A percentile compares a stretch with the other conserved stretches of the same genome.
Evolutionary conservation across 2,113 vertebrate species (phyloP).

Genomic region (Petroica traversi): DNA sequence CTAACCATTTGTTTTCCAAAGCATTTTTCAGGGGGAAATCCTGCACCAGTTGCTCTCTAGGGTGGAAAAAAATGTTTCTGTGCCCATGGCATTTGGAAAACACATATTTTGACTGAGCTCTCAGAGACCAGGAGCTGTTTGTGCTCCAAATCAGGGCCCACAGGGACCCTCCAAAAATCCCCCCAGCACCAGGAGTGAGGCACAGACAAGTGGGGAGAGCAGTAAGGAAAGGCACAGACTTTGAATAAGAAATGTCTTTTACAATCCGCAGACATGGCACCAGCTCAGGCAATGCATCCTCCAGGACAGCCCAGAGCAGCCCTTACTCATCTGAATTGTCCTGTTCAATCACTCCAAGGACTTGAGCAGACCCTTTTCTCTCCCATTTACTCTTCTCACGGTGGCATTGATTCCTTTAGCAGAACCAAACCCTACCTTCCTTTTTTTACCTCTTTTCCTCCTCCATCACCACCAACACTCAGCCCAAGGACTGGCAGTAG

Average conservation of each 20-base stretch:
- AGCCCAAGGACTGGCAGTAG: not conserved
- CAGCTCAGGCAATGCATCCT: not conserved
- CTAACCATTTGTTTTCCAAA: not conserved
- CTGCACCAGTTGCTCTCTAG: not conserved
- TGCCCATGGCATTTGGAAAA: not conserved
- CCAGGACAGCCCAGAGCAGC: not conserved
- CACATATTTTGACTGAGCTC: fast-evolving
- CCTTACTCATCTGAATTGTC: not conserved
- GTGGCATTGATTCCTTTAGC: not conserved
- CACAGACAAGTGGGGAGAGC: not conserved
- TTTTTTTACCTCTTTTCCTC: not conserved
- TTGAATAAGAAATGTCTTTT: not conserved
- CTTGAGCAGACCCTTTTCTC: not conserved
- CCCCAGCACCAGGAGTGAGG: not conserved
- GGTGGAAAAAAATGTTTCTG: not conserved
- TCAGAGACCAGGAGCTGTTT: not conserved
- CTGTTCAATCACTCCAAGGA: not conserved
- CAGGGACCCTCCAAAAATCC: not conserved
- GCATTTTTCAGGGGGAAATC: not conserved
- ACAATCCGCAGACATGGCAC: not conserved
- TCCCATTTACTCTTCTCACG: not conserved
- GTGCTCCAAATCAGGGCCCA: not conserved
- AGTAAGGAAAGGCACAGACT: fast-evolving
- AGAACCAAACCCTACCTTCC: not conserved
- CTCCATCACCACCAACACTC: not conserved